phyloP scores from a whole-genome alignment of 2,888 invertebrate genomes.

The Vanessa cardui region DNA sequence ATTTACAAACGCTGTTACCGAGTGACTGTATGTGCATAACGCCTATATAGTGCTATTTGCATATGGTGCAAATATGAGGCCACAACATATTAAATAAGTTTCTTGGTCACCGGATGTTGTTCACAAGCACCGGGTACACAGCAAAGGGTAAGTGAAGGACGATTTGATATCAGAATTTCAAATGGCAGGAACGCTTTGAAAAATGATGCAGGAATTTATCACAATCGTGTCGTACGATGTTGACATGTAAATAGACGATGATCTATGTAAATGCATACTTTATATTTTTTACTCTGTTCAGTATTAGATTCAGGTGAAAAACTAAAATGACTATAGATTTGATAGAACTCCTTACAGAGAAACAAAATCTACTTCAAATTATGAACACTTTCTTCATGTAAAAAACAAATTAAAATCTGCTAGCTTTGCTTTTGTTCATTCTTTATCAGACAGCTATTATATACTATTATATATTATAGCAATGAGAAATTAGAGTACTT shows the following conservation, averaged over 20 bases:
- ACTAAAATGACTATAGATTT: not conserved
- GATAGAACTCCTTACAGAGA: no score
- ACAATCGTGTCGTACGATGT: constrained; percentile 16
- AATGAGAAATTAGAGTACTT: constrained; percentile 1
- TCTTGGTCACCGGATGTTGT: constrained; percentile 63
- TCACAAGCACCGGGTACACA: constrained; percentile 47
- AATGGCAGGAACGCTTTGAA: constrained; percentile 47
- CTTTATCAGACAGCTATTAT: not conserved
- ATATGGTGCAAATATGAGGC: constrained; percentile 38
- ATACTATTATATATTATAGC: no score
- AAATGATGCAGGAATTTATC: constrained; percentile 33
- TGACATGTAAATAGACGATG: constrained; percentile 25
- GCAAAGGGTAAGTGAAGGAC: constrained; percentile 73
- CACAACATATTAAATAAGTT: constrained; percentile 39
- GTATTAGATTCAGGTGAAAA: not conserved
- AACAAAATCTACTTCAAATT: no score
- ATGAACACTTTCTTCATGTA: no score
- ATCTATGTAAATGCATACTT: constrained; percentile 8
- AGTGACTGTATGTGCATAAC: constrained; percentile 35
- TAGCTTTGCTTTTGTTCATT: not conserved
- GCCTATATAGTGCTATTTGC: constrained; percentile 29
- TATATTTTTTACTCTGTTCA: not conserved
- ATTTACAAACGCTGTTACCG: constrained; percentile 23
- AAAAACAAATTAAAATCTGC: no score
- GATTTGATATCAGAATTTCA: constrained; percentile 62